Percentiles rank a stretch among this genome's conserved stretches.
These are phyloP conservation scores for Caenorhabditis zanzibari DNA, from an alignment of 2,888 invertebrate genomes.

Conservation along the genomic window DNA sequence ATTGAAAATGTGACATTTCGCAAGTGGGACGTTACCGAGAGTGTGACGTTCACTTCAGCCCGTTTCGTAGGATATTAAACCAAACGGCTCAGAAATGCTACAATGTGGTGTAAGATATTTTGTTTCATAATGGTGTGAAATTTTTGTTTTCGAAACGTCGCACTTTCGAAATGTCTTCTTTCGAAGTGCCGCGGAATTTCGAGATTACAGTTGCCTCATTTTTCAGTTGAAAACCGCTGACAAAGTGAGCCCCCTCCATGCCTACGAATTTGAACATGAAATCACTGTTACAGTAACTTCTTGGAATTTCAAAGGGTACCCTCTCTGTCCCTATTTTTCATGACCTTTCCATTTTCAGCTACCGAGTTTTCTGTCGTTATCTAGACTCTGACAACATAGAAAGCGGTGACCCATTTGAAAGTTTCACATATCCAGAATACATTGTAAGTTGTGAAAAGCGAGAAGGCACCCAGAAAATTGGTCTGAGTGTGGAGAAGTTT, in stretches of 20 bases:
- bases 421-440: constrained; percentile 49
- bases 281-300: constrained; percentile 42
- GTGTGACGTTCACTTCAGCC: too few species aligned
- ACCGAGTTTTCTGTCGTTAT: constrained; percentile 48
- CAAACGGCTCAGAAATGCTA: too few species aligned
- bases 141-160: not conserved
- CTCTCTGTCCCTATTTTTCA: not conserved
- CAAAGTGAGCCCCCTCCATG: constrained; percentile 28
- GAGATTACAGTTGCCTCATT: too few species aligned
- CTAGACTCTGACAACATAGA: constrained; percentile 15
- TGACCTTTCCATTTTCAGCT: constrained; percentile 2
- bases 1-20: too few species aligned
- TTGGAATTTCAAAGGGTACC: constrained; percentile 12
- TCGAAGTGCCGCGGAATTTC: too few species aligned
- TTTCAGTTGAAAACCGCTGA: constrained; percentile 22
- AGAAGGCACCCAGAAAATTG: constrained; percentile 36
- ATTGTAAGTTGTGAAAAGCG: constrained; percentile 46
- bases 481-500: constrained; percentile 27
- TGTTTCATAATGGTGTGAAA: too few species aligned
- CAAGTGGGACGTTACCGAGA: too few species aligned
- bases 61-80: too few species aligned
- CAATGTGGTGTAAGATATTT: too few species aligned
- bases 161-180: too few species aligned
- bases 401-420: constrained; percentile 23
- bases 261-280: constrained; percentile 45